Conservation (phyloP, 2,113 vertebrate species). For the Pampusana beccarii region DNA sequence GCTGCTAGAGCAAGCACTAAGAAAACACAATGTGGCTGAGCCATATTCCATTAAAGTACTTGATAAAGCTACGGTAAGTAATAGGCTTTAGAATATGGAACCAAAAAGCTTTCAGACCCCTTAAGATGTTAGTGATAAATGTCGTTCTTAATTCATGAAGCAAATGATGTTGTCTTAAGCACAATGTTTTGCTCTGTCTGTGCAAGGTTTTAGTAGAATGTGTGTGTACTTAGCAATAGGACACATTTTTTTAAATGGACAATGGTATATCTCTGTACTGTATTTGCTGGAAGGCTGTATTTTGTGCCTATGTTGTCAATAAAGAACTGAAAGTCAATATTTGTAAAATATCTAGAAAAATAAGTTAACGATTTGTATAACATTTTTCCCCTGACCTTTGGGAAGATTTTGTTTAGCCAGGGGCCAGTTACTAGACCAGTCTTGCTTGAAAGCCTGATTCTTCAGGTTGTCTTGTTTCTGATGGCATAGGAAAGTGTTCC, state of each 20-base stretch:
- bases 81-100: background rate
- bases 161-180: background rate
- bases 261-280: rapidly evolving
- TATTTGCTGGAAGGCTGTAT: background rate
- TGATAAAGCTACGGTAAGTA: constrained; percentile 95
- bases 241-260: background rate
- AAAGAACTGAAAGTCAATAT: background rate
- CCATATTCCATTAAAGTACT: constrained; percentile 96
- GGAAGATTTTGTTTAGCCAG: background rate
- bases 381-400: background rate
- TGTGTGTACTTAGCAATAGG: background rate
- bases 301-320: background rate
- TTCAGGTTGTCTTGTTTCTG: background rate
- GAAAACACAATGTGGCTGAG: constrained; percentile 92
- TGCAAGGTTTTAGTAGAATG: background rate
- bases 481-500: background rate
- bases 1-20: constrained; percentile 91
- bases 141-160: background rate
- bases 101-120: background rate
- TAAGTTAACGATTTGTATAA: background rate
- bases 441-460: background rate
- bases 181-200: background rate
- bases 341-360: background rate
- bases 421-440: background rate
- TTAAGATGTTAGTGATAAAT: background rate